Percentiles rank a stretch among this genome's conserved stretches.
Conservation (phyloP, 2,797 vertebrate genomes). For the Melanotaenia trifasciata region DNA sequence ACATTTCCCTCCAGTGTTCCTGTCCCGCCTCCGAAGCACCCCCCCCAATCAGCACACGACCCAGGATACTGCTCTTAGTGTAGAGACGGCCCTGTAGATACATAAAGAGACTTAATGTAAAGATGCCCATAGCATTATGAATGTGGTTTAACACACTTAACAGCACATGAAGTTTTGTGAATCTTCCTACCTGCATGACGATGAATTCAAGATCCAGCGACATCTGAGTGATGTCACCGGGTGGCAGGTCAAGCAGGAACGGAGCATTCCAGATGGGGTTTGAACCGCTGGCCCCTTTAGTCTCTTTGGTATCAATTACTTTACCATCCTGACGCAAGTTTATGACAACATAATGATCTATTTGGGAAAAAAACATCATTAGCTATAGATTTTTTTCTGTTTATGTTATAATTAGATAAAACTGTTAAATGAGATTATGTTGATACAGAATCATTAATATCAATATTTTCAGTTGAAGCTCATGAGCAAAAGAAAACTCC, state of each 20-base stretch:
- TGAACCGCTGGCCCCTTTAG: slow-evolving; percentile 79
- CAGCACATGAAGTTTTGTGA: background rate
- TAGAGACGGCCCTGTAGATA: slow-evolving; percentile 81
- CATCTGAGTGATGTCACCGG: slow-evolving; percentile 79
- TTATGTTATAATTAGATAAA: background rate
- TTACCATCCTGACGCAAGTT: slow-evolving; percentile 80
- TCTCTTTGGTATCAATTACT: slow-evolving; percentile 84
- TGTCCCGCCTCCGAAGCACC: slow-evolving; percentile 64
- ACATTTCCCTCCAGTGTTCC: slow-evolving; percentile 87
- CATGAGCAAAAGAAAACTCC: background rate
- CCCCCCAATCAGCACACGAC: slow-evolving; percentile 79
- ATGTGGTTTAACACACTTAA: background rate
- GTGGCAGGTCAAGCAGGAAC: slow-evolving; percentile 85
- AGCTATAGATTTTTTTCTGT: background rate
- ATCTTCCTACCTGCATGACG: slow-evolving; percentile 84
- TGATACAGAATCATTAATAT: background rate
- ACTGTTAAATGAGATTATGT: slow-evolving; percentile 1
- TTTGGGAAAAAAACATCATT: background rate
- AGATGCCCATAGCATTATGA: background rate
- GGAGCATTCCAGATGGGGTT: slow-evolving; percentile 88
- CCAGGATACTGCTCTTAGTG: slow-evolving; percentile 80
- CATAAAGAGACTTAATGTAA: background rate
- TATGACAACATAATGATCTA: slow-evolving; percentile 87
- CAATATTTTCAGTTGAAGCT: background rate
- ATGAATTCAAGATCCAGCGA: slow-evolving; percentile 82